Evolutionary conservation across 2,113 vertebrate genomes (phyloP).

Genomic region (Hippotragus niger): DNA sequence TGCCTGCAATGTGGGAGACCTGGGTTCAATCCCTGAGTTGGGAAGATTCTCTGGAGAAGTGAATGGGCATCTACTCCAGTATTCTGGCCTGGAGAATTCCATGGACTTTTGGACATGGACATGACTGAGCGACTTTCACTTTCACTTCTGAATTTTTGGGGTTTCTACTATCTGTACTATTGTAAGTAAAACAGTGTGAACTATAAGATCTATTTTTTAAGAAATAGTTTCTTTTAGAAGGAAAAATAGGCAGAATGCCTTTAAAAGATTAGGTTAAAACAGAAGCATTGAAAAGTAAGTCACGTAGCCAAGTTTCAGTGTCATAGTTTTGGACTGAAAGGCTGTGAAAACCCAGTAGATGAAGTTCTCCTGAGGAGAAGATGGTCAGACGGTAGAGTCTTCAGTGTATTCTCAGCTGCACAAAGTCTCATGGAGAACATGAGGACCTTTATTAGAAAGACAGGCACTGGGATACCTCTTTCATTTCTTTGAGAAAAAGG

Average conservation of each 20-base stretch:
- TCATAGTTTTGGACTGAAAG: neutral
- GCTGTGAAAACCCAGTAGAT: neutral
- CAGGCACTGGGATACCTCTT: rapidly evolving
- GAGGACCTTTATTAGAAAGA: neutral
- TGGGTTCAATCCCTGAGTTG: neutral
- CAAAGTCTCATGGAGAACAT: neutral
- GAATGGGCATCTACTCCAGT: neutral
- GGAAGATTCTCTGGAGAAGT: neutral
- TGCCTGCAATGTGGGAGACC: neutral
- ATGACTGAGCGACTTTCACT: neutral
- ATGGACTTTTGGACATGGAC: neutral
- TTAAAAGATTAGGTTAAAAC: neutral
- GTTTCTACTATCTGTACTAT: neutral
- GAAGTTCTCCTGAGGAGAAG: neutral
- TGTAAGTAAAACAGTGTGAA: neutral
- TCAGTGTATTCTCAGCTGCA: neutral
- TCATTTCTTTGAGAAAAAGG: neutral
- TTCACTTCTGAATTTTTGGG: neutral
- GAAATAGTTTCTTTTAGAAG: neutral
- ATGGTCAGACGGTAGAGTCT: neutral
- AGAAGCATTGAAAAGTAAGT: neutral
- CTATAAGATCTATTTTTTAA: neutral
- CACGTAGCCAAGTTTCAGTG: neutral
- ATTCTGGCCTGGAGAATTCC: neutral
- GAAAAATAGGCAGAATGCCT: neutral